These are phyloP conservation scores for Streblospio benedicti DNA, from an alignment of 1,140 invertebrate species.

Conservation along the genomic window DNA sequence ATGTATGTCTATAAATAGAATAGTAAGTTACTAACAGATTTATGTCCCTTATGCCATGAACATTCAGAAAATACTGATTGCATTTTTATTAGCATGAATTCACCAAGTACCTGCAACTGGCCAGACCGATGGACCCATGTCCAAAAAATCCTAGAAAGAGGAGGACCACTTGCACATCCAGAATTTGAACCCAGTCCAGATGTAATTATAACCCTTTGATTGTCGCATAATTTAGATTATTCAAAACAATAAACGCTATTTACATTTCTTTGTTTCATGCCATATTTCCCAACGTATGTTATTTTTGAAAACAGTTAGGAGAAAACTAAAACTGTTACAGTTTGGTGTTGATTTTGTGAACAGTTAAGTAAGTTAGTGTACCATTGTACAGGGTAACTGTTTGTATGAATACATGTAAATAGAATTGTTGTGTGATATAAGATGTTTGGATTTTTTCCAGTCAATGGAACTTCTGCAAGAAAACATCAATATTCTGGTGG, in stretches of 20 bases:
- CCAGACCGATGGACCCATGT: slow-evolving; percentile 66
- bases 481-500: slow-evolving; percentile 74
- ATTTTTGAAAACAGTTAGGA: neutral
- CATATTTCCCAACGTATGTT: neutral
- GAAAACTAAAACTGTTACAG: neutral
- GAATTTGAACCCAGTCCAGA: slow-evolving; percentile 81
- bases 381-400: neutral
- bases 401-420: neutral
- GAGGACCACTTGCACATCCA: slow-evolving; percentile 85
- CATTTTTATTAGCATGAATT: too few species aligned
- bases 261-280: neutral
- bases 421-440: neutral
- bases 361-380: neutral
- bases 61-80: too few species aligned
- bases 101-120: too few species aligned
- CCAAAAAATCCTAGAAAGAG: slow-evolving; percentile 75
- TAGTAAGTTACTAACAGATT: too few species aligned
- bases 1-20: too few species aligned
- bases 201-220: too few species aligned
- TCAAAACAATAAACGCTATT: neutral
- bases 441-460: slow-evolving; percentile 31
- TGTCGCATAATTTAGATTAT: neutral
- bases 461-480: slow-evolving; percentile 75
- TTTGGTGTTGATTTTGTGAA: neutral
- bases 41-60: too few species aligned